A percentile compares a stretch with the other conserved stretches of the same genome.
Evolutionary conservation across 2,113 vertebrate species (phyloP).

Genomic region (Thermophis baileyi): DNA sequence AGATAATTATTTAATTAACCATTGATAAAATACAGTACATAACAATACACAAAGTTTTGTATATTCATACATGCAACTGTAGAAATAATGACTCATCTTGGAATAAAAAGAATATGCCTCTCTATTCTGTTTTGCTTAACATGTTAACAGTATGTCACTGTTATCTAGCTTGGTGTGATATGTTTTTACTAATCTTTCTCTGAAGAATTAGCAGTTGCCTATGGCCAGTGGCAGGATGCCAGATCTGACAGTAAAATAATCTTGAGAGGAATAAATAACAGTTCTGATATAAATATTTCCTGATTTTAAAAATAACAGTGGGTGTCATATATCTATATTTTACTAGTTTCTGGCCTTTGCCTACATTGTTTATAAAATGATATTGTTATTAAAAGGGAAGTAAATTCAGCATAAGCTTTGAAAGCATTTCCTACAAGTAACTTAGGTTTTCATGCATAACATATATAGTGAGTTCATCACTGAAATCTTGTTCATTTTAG

Average conservation of each 20-base stretch:
- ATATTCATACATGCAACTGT: slow-evolving; percentile 36
- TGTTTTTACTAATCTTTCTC: slow-evolving; percentile 27
- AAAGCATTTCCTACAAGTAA: not conserved
- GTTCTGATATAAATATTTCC: not conserved
- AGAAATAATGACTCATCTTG: slow-evolving; percentile 28
- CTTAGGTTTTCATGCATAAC: not conserved
- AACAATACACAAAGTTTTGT: slow-evolving; percentile 41
- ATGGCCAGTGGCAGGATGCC: slow-evolving; percentile 15
- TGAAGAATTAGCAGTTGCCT: slow-evolving; percentile 28
- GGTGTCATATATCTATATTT: slow-evolving; percentile 8
- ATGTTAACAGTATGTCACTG: slow-evolving; percentile 37
- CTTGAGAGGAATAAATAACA: not conserved
- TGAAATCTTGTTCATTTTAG: not conserved
- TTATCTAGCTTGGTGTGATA: slow-evolving; percentile 48
- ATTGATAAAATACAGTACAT: slow-evolving; percentile 7
- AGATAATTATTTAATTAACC: slow-evolving; percentile 41
- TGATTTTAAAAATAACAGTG: not conserved
- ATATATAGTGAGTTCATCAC: not conserved
- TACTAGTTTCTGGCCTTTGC: slow-evolving; percentile 4
- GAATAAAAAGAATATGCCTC: slow-evolving; percentile 31
- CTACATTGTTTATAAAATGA: not conserved
- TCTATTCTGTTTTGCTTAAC: slow-evolving; percentile 5
- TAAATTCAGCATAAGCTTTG: not conserved
- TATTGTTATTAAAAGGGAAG: not conserved
- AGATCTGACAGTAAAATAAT: slow-evolving; percentile 3